phyloP scores from a whole-genome alignment of 2,113 vertebrate genomes.

The Orthochromis malagaraziensis region DNA sequence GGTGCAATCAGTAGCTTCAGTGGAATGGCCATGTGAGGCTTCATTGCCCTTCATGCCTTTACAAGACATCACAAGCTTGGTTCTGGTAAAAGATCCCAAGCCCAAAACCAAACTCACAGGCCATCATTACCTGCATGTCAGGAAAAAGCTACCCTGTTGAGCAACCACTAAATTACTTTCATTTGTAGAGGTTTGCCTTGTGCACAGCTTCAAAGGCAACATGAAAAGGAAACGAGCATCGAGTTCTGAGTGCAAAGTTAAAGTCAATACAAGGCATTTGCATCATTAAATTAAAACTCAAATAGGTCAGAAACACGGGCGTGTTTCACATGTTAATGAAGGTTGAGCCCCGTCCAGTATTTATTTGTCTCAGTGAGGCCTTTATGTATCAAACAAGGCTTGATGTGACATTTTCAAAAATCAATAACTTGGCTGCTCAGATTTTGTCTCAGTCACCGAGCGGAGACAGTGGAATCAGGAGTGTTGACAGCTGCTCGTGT shows the following conservation, averaged over 20 bases:
- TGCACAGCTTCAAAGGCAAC: not conserved
- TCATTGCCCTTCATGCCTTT: not conserved
- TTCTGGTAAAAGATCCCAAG: not conserved
- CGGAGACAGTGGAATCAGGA: not conserved
- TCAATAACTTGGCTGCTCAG: conserved; percentile 38
- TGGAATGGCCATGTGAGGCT: not conserved
- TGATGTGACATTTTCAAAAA: conserved; percentile 57
- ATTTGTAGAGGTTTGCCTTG: not conserved
- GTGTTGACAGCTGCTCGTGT: conserved; percentile 7
- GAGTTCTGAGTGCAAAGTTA: not conserved
- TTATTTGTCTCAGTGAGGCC: conserved; percentile 27
- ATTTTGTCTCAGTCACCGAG: conserved; percentile 2
- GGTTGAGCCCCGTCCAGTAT: conserved; percentile 25
- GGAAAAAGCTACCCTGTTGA: not conserved
- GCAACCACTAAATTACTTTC: not conserved
- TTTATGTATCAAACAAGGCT: conserved; percentile 22
- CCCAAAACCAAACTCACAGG: not conserved
- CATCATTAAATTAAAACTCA: conserved; percentile 22
- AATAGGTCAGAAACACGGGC: not conserved
- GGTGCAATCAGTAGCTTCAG: not conserved
- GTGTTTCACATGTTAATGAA: conserved; percentile 29
- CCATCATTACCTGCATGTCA: not conserved
- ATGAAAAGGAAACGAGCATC: not conserved
- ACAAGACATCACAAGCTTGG: not conserved
- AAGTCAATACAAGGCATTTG: conserved; percentile 9